Evolutionary conservation across 2,888 invertebrate genomes (phyloP).

Genomic region (Drosophila aldrichi): DNA sequence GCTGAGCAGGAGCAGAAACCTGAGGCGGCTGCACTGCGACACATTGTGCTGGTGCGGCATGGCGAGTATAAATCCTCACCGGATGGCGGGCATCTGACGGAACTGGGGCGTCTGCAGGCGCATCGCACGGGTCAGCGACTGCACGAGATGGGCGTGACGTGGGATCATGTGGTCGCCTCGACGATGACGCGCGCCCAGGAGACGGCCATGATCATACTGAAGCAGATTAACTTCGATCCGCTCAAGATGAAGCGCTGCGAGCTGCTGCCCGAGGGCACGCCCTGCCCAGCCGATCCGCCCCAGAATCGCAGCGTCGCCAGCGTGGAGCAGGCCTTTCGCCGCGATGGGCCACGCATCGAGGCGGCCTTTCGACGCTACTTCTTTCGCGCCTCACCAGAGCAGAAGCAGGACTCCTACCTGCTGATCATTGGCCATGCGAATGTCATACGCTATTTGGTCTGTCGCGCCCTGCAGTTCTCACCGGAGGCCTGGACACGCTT

Average conservation of each 20-base stretch:
- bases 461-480: constrained; percentile 97
- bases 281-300: constrained; percentile 96
- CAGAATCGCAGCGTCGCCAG: constrained; percentile 92
- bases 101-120: constrained; percentile 94
- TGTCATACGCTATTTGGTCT: constrained; percentile 97
- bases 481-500: constrained; percentile 98
- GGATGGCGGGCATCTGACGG: constrained; percentile 92
- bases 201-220: constrained; percentile 93
- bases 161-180: constrained; percentile 92
- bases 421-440: constrained; percentile 98
- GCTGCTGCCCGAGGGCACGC: constrained; percentile 96
- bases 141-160: constrained; percentile 90
- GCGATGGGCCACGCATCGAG: constrained; percentile 97
- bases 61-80: constrained; percentile 94
- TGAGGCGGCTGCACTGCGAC: constrained; percentile 87
- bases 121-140: constrained; percentile 93
- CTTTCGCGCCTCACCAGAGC: constrained; percentile 93
- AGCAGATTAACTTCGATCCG: constrained; percentile 88
- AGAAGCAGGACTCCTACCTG: constrained; percentile 93
- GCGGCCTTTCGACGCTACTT: constrained; percentile 97
- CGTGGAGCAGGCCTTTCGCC: constrained; percentile 95
- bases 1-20: constrained; percentile 60
- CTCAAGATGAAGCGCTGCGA: constrained; percentile 89
- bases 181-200: constrained; percentile 97
- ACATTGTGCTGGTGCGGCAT: constrained; percentile 95